Conservation (phyloP, 2,797 vertebrate species). For the Pteronotus mesoamericanus region DNA sequence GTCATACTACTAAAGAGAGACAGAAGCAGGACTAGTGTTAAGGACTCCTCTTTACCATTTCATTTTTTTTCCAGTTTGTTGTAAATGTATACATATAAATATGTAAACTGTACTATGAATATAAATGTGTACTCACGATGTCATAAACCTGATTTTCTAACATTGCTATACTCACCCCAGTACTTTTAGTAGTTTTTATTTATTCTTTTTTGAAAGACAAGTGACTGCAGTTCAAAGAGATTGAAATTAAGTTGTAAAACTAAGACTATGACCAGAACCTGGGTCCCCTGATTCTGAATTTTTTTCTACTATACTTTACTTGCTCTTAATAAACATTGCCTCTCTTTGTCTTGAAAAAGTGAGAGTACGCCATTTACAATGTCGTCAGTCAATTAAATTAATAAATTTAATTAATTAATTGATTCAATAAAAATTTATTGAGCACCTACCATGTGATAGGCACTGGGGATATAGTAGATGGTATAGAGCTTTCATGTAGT, state of each 20-base stretch:
- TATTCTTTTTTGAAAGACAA: neutral
- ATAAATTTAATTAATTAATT: neutral
- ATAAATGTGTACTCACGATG: neutral
- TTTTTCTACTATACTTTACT: neutral
- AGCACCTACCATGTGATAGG: neutral
- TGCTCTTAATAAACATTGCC: neutral
- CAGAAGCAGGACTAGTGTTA: neutral
- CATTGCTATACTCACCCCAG: neutral
- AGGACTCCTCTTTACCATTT: neutral
- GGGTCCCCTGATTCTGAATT: neutral
- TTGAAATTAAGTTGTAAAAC: neutral
- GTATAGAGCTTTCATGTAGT: neutral
- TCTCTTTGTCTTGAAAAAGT: neutral
- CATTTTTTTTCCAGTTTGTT: neutral
- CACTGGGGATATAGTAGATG: neutral
- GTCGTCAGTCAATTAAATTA: neutral
- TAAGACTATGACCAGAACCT: neutral
- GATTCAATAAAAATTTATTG: neutral
- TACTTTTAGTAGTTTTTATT: neutral
- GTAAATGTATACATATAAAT: neutral
- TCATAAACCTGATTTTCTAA: neutral
- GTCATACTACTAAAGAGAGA: neutral
- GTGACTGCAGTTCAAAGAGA: neutral
- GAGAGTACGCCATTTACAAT: neutral
- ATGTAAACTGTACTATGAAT: neutral